phyloP scores from a whole-genome alignment of 2,888 invertebrate species.

The Noctua fimbriata region DNA sequence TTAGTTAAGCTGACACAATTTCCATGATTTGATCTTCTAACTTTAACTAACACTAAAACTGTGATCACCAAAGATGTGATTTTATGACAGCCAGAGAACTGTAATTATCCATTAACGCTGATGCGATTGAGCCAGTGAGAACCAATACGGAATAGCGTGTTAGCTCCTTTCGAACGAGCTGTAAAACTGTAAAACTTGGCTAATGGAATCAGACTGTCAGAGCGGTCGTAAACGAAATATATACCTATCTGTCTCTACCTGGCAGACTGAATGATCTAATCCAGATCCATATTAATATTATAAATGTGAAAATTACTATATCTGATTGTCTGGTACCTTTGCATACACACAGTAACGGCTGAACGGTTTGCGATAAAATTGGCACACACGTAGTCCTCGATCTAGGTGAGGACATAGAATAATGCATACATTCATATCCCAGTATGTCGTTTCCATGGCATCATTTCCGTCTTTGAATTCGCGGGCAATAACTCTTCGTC shows the following conservation, averaged over 20 bases:
- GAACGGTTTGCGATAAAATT: not conserved
- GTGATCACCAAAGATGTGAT: not conserved
- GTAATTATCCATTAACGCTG: constrained; percentile 21
- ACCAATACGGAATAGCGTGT: constrained; percentile 35
- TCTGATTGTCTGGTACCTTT: not conserved
- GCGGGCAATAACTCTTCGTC: no score
- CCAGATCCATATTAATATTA: not conserved
- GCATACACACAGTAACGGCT: not conserved
- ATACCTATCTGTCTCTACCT: constrained; percentile 3
- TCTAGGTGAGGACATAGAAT: not conserved
- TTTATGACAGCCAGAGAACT: constrained; percentile 37
- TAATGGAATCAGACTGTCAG: constrained; percentile 42
- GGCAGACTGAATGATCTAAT: not conserved
- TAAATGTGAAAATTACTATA: not conserved
- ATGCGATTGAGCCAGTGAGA: constrained; percentile 21
- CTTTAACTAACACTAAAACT: not conserved
- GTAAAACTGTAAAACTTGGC: constrained; percentile 49
- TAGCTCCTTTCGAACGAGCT: constrained; percentile 24
- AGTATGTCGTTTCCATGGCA: not conserved
- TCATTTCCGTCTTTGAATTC: no score
- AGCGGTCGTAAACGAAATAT: constrained; percentile 27
- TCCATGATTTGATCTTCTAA: not conserved
- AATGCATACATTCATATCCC: not conserved
- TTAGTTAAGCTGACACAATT: not conserved
- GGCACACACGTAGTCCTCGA: no score